phyloP scores from a whole-genome alignment of 1,140 invertebrate genomes.

The Geopemphigus sp. region DNA sequence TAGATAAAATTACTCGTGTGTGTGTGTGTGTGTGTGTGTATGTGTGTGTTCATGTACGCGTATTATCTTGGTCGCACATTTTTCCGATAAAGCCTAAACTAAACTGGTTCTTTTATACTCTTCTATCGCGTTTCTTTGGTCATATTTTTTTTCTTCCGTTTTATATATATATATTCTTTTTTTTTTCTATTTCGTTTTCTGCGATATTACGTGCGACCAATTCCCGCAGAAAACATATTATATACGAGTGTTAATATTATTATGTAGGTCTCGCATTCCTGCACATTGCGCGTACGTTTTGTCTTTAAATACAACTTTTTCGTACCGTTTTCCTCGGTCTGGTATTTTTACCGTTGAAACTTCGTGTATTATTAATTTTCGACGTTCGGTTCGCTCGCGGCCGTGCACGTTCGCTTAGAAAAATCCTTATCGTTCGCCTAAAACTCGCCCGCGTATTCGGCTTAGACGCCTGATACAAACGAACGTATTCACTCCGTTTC shows the following conservation, averaged over 20 bases:
- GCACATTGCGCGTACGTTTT: neutral
- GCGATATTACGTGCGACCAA: slow-evolving; percentile 6
- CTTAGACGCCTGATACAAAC: too few species aligned
- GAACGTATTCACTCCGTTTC: too few species aligned
- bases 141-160: neutral
- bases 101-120: slow-evolving; percentile 4
- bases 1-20: too few species aligned
- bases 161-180: neutral
- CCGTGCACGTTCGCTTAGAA: too few species aligned
- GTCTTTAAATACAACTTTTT: slow-evolving; percentile 22
- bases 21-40: too few species aligned
- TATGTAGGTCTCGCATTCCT: slow-evolving; percentile 20
- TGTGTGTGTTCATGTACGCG: too few species aligned
- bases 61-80: neutral
- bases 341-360: too few species aligned
- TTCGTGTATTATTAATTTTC: too few species aligned
- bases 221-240: neutral
- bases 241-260: neutral
- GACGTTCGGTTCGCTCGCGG: too few species aligned
- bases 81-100: slow-evolving; percentile 11
- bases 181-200: neutral
- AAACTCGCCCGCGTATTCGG: too few species aligned
- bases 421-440: too few species aligned
- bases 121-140: too few species aligned
- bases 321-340: neutral